These are phyloP conservation scores for Deladenus siricidicola DNA, from an alignment of 2,888 invertebrate genomes.

Conservation along the genomic window DNA sequence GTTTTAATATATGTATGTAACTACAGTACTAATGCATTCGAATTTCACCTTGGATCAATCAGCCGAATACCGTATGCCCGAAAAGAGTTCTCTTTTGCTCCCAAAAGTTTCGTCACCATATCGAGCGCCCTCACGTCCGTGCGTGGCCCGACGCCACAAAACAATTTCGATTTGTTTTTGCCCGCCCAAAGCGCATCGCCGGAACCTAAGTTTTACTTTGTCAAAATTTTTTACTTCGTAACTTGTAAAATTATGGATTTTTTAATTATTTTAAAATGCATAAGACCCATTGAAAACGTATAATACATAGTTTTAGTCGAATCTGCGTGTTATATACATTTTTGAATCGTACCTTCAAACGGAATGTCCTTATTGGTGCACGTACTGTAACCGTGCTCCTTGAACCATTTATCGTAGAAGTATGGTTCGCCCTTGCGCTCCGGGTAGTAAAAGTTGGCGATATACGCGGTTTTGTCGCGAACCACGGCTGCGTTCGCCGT, in stretches of 20 bases:
- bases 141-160: constrained; percentile 47
- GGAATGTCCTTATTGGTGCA: constrained; percentile 38
- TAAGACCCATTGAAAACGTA: no score
- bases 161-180: constrained; percentile 26
- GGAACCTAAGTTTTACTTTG: constrained; percentile 44
- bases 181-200: constrained; percentile 48
- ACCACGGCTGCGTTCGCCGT: constrained; percentile 51
- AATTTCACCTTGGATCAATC: constrained; percentile 44
- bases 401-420: constrained; percentile 43
- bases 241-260: no score
- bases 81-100: constrained; percentile 15
- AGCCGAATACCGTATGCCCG: constrained; percentile 39
- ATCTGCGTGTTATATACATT: neutral
- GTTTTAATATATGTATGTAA: no score
- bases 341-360: constrained; percentile 47
- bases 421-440: constrained; percentile 45
- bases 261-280: no score
- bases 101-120: constrained; percentile 31
- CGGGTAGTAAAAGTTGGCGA: constrained; percentile 45
- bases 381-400: constrained; percentile 39
- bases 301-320: no score
- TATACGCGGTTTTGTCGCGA: constrained; percentile 43
- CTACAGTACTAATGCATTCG: no score
- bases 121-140: constrained; percentile 37
- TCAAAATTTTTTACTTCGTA: no score